Evolutionary conservation across 2,888 invertebrate genomes (phyloP).

Genomic region (Homarus gammarus): DNA sequence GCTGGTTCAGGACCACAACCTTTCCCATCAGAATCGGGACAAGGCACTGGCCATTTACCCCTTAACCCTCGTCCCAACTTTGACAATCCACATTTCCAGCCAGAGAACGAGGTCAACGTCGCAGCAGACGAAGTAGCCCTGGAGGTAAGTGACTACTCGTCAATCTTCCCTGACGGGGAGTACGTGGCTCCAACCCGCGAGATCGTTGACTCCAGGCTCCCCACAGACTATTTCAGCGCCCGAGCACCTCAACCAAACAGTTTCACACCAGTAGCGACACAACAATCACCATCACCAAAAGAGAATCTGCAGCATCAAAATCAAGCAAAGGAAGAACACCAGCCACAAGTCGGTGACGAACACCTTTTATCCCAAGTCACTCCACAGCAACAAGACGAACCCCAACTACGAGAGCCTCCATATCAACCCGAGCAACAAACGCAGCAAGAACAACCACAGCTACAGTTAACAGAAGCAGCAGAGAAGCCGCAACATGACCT

Average conservation of each 20-base stretch:
- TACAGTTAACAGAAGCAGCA: neutral
- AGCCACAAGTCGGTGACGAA: neutral
- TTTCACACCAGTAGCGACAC: neutral
- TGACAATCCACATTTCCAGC: slow-evolving; percentile 31
- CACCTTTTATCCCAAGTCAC: neutral
- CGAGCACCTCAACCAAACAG: neutral
- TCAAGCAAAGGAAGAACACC: slow-evolving; percentile 3
- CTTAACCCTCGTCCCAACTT: slow-evolving; percentile 40
- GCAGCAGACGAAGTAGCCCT: neutral
- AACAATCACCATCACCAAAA: neutral
- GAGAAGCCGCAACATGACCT: neutral
- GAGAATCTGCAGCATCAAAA: neutral
- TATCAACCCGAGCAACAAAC: neutral
- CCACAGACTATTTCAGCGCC: neutral
- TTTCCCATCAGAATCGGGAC: no score
- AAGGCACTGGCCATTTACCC: slow-evolving; percentile 29
- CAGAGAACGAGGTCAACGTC: neutral
- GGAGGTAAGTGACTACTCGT: neutral
- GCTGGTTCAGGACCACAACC: neutral
- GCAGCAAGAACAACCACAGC: no score
- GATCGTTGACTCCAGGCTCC: neutral
- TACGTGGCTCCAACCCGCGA: neutral
- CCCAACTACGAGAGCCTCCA: slow-evolving; percentile 26
- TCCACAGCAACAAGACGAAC: slow-evolving; percentile 14
- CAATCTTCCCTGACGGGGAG: neutral